phyloP scores from a whole-genome alignment of 2,113 vertebrate species.

The Gymnorhina tibicen region DNA sequence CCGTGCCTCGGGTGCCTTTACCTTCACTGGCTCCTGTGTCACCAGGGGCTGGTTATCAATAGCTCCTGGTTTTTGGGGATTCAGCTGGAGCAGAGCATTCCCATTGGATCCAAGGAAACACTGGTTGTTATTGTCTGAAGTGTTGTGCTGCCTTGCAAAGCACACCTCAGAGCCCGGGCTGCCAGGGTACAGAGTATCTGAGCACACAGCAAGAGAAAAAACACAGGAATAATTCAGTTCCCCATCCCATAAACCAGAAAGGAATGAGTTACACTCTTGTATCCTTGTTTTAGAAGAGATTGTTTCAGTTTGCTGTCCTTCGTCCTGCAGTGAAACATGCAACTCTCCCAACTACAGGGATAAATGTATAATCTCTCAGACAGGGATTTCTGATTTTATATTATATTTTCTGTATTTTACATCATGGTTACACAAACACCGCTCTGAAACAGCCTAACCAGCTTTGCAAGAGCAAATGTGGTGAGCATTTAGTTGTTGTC shows the following conservation, averaged over 20 bases:
- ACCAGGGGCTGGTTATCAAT: constrained; percentile 96
- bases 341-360: neutral
- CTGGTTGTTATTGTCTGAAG: constrained; percentile 93
- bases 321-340: neutral
- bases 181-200: constrained; percentile 81
- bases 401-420: neutral
- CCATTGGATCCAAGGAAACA: constrained; percentile 87
- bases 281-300: neutral
- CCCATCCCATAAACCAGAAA: neutral
- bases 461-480: neutral
- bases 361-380: rapidly evolving
- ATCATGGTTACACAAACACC: neutral
- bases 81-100: constrained; percentile 81
- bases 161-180: constrained; percentile 83
- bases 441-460: neutral
- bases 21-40: constrained; percentile 91
- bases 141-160: constrained; percentile 88
- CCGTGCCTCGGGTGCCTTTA: constrained; percentile 4
- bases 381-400: neutral
- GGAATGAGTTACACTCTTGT: neutral
- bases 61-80: constrained; percentile 90
- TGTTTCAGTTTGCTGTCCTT: neutral
- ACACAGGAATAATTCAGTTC: neutral
- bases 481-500: neutral
- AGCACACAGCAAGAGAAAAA: neutral